Conservation (phyloP, 2,113 vertebrate genomes). For the Podocnemis expansa region DNA sequence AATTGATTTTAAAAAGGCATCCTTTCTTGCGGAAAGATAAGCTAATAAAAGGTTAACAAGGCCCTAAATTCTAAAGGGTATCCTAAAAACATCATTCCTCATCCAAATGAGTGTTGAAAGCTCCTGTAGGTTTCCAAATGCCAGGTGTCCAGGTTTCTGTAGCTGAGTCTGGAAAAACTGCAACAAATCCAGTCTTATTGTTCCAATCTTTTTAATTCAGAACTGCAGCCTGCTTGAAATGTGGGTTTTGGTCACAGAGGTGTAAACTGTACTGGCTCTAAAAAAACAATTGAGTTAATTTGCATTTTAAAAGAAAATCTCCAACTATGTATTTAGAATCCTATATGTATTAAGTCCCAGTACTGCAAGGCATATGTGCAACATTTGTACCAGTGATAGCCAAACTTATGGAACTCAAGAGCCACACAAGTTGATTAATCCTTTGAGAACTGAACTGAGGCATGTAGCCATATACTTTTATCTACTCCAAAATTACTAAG, state of each 20-base stretch:
- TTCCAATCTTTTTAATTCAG: neutral
- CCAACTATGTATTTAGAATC: neutral
- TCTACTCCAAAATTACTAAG: too few species aligned
- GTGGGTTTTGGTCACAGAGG: neutral
- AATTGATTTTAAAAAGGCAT: neutral
- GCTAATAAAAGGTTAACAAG: neutral
- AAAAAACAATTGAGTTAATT: neutral
- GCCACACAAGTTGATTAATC: too few species aligned
- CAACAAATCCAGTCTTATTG: neutral
- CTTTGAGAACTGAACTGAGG: too few species aligned
- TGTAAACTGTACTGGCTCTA: neutral
- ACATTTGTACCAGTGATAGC: too few species aligned
- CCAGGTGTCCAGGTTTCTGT: neutral
- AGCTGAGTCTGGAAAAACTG: neutral
- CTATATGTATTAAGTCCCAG: neutral
- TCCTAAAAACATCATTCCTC: neutral
- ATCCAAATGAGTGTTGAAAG: conserved; percentile 20
- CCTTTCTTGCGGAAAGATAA: conserved; percentile 17
- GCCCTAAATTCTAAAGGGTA: neutral
- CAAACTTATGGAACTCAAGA: too few species aligned
- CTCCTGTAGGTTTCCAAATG: neutral
- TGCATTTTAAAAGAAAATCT: neutral
- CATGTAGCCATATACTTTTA: too few species aligned
- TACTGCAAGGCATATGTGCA: neutral
- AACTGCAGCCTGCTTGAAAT: neutral